Evolutionary conservation across 2,797 vertebrate species (phyloP), one percentile per base, ranked within the genome.

Genomic region (Mionectes olivaceus): DNA sequence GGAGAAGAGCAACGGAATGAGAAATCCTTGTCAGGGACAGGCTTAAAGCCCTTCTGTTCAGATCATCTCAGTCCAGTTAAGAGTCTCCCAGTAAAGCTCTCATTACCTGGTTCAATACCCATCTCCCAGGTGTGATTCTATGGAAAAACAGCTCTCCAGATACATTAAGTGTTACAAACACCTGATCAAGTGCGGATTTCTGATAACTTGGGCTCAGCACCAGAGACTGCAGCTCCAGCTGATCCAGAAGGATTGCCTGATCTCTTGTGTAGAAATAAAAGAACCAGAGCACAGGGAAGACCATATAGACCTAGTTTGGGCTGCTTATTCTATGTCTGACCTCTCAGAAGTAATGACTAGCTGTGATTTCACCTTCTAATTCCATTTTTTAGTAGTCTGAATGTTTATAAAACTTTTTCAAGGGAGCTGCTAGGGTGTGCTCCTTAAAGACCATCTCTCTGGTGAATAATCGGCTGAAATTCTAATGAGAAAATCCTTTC

Each of bases 401-500:
- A 28, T n/a, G 49, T 61, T 82, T 50, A 73, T 55, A 71, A 44
- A 91, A 83, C 46, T 90, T 93, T 75, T 70, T 5, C 55, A 86
- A 91, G 89, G 39, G 30, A 61, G 44, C 88, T 89, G 49, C 60
- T 10, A 3, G 71, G 46, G 11, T 70, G 52, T 85, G 53, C 71
- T 80, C 90, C 67, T n/a, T 2, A 52, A 79, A 87, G 80, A 87
- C 59, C 74, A 90, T 70, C 70, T 93, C 80, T 83, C 57, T 41
- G 23, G 76, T 75, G 77, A 91, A 67, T 93, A 95, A 95, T 89
- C n/a, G 0, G 73, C 92, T 93, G 85, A 92, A 94, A 80, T 84
- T 75, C 77, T 93, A 86, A 89, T 82, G 78, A 94, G 84, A 88
- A 89, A 94, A 93, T 87, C 85, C 82, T 94, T 92, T 81, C 67